phyloP scores from a whole-genome alignment of 2,113 vertebrate species.

The Thunnus thynnus region DNA sequence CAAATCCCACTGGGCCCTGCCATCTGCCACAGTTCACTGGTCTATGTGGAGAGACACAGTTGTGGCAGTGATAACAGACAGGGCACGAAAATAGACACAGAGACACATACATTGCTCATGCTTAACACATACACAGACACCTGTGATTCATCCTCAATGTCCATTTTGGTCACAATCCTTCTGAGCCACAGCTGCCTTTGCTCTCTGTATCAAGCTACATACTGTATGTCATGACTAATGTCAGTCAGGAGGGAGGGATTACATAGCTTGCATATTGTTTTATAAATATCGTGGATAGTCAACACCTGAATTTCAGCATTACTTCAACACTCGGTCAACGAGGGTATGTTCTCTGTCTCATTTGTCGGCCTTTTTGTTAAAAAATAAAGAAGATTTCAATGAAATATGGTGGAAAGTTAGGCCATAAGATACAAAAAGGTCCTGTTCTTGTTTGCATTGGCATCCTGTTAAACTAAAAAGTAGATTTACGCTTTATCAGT shows the following conservation, averaged over 20 bases:
- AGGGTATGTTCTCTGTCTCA: too few species aligned
- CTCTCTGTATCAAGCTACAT: background rate
- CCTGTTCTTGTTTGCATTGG: too few species aligned
- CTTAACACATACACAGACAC: background rate
- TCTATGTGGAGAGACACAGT: conserved; percentile 28
- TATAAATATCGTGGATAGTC: too few species aligned
- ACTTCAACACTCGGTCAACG: too few species aligned
- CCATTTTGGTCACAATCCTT: background rate
- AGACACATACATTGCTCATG: background rate
- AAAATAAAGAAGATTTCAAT: too few species aligned
- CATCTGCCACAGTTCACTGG: conserved; percentile 51
- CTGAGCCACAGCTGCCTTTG: background rate
- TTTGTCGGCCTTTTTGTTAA: too few species aligned
- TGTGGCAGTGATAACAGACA: conserved; percentile 18
- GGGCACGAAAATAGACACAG: background rate
- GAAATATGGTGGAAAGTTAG: too few species aligned
- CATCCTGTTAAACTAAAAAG: too few species aligned
- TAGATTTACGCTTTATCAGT: too few species aligned
- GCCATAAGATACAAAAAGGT: too few species aligned
- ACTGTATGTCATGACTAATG: background rate
- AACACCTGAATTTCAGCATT: too few species aligned
- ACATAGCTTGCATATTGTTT: too few species aligned
- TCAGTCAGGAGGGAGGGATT: background rate
- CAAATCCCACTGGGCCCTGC: conserved; percentile 49
- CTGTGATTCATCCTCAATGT: background rate